phyloP scores from a whole-genome alignment of 2,113 vertebrate species.

The Corapipo altera region DNA sequence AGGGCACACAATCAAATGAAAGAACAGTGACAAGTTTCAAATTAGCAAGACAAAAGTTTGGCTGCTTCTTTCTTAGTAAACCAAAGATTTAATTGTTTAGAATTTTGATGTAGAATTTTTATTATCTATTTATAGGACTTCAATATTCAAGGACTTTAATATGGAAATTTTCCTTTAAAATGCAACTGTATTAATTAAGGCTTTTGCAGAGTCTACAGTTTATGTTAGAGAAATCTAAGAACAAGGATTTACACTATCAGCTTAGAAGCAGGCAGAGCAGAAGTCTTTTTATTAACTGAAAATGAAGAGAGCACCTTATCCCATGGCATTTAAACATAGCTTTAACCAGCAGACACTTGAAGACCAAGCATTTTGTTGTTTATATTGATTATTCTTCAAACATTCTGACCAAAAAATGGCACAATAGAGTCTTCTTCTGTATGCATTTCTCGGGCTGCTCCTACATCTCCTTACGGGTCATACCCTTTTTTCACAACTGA shows the following conservation, averaged over 20 bases:
- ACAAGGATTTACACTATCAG: not conserved
- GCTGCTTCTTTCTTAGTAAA: not conserved
- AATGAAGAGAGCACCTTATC: not conserved
- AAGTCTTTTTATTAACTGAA: not conserved
- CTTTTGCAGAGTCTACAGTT: not conserved
- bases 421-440: conserved; percentile 30
- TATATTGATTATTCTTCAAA: conserved; percentile 38
- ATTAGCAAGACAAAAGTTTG: not conserved
- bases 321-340: not conserved
- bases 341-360: conserved; percentile 33
- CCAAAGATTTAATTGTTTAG: not conserved
- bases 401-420: not conserved
- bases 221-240: not conserved
- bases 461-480: not conserved
- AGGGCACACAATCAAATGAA: not conserved
- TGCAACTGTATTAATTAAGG: not conserved
- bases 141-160: not conserved
- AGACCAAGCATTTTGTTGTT: not conserved
- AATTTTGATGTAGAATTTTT: not conserved
- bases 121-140: not conserved
- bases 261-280: not conserved
- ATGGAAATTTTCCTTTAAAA: not conserved
- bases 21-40: not conserved
- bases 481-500: not conserved
- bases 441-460: not conserved